Evolutionary conservation across 1,140 invertebrate genomes (phyloP).

Genomic region (Cyclina sinensis): DNA sequence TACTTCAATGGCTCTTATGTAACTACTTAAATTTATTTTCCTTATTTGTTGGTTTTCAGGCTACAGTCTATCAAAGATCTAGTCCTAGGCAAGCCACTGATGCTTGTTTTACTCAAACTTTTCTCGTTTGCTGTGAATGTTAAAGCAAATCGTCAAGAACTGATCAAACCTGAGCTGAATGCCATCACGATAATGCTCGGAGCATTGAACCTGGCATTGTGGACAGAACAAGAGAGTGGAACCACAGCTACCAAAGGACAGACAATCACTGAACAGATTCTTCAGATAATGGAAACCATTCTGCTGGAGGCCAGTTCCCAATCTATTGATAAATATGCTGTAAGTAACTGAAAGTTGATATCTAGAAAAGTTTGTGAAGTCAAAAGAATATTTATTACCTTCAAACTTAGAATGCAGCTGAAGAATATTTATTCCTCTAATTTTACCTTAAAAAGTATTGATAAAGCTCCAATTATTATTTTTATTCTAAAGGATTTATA

Average conservation of each 20-base stretch:
- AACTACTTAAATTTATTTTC: no score
- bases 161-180: conserved; percentile 87
- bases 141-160: conserved; percentile 86
- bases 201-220: conserved; percentile 86
- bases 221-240: conserved; percentile 85
- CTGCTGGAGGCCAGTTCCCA: conserved; percentile 94
- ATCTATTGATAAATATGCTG: conserved; percentile 87
- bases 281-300: conserved; percentile 95
- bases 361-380: no score
- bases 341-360: conserved; percentile 67
- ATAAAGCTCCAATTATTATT: no score
- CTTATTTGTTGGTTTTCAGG: conserved; percentile 83
- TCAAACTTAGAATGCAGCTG: no score
- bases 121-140: conserved; percentile 94
- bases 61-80: conserved; percentile 92
- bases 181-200: conserved; percentile 87
- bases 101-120: conserved; percentile 94
- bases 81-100: conserved; percentile 91
- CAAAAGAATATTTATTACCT: no score
- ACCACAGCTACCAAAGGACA: conserved; percentile 87
- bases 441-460: no score
- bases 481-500: no score
- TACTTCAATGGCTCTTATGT: no score
- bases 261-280: conserved; percentile 93
- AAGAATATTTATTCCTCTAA: no score